phyloP scores from a whole-genome alignment of 2,888 invertebrate genomes.

The Amitus sp. region DNA sequence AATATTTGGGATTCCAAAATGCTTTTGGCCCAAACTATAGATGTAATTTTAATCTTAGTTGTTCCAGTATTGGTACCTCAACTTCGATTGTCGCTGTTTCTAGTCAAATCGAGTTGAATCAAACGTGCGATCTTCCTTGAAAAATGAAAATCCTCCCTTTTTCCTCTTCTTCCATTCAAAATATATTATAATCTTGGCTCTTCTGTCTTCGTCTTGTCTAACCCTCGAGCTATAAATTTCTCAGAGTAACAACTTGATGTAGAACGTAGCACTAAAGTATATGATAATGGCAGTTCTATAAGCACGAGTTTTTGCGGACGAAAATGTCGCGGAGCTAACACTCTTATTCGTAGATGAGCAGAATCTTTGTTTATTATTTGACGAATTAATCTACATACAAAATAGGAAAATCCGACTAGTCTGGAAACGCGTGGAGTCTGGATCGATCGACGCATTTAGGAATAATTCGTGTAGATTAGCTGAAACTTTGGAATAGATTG shows the following conservation, averaged over 20 bases:
- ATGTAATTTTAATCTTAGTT: too few relatives aligned
- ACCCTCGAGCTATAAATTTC: slow-evolving; percentile 41
- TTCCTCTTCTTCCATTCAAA: slow-evolving; percentile 23
- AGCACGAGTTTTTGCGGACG: slow-evolving; percentile 32
- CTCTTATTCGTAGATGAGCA: slow-evolving; percentile 31
- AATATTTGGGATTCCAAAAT: too few relatives aligned
- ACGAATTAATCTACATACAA: slow-evolving; percentile 9
- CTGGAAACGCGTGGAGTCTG: slow-evolving; percentile 10
- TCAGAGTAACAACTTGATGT: slow-evolving; percentile 38
- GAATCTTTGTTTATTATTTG: slow-evolving; percentile 16
- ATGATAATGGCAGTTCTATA: slow-evolving; percentile 35
- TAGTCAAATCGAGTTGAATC: too few relatives aligned
- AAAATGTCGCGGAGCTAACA: slow-evolving; percentile 28
- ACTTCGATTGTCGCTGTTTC: too few relatives aligned
- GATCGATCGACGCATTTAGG: slow-evolving; percentile 8
- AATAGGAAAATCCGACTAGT: too few relatives aligned
- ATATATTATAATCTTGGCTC: slow-evolving; percentile 37
- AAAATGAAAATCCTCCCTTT: too few relatives aligned
- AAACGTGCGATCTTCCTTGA: not conserved
- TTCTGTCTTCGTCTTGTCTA: slow-evolving; percentile 42
- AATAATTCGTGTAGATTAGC: slow-evolving; percentile 25
- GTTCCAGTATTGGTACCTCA: too few relatives aligned
- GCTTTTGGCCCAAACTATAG: too few relatives aligned
- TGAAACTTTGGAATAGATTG: slow-evolving; percentile 25
- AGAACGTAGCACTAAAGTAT: slow-evolving; percentile 34